Percentiles rank a stretch among this genome's conserved stretches.
Conservation (phyloP, 2,888 invertebrate species). For the Ganaspis brasiliensis region DNA sequence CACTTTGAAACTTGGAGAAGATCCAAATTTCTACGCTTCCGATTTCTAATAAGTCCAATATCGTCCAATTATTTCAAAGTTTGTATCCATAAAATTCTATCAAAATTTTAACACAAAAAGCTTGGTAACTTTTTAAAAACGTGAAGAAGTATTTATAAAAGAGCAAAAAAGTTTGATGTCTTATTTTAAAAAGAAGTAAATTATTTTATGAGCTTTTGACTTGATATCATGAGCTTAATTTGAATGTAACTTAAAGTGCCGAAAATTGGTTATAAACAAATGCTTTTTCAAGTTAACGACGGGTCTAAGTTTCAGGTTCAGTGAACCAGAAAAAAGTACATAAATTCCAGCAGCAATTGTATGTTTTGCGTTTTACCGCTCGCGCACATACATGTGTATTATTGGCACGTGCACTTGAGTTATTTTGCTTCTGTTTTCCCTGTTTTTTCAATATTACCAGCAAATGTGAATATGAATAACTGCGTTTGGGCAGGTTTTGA, state of each 20-base stretch:
- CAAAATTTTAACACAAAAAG: too few relatives aligned
- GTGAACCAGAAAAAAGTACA: constrained; percentile 1
- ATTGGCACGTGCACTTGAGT: not conserved
- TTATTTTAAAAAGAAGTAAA: too few relatives aligned
- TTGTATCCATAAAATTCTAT: too few relatives aligned
- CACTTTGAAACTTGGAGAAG: too few relatives aligned
- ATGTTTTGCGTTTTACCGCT: not conserved
- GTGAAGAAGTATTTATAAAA: too few relatives aligned
- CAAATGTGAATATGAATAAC: not conserved
- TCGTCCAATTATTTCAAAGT: too few relatives aligned
- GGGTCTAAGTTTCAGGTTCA: constrained; percentile 1
- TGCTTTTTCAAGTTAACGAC: not conserved
- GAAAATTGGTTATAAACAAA: not conserved
- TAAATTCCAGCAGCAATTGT: not conserved
- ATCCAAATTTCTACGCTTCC: too few relatives aligned
- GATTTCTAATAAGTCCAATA: too few relatives aligned
- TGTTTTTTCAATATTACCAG: not conserved
- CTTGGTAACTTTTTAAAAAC: too few relatives aligned
- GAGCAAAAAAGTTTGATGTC: too few relatives aligned
- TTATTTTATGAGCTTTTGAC: too few relatives aligned
- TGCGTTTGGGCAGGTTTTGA: not conserved
- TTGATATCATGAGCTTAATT: not conserved
- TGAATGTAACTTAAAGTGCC: not conserved
- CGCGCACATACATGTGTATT: not conserved
- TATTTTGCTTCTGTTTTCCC: not conserved